These are phyloP conservation scores for Laticauda colubrina DNA, from an alignment of 2,113 vertebrate species.

Conservation along the genomic window DNA sequence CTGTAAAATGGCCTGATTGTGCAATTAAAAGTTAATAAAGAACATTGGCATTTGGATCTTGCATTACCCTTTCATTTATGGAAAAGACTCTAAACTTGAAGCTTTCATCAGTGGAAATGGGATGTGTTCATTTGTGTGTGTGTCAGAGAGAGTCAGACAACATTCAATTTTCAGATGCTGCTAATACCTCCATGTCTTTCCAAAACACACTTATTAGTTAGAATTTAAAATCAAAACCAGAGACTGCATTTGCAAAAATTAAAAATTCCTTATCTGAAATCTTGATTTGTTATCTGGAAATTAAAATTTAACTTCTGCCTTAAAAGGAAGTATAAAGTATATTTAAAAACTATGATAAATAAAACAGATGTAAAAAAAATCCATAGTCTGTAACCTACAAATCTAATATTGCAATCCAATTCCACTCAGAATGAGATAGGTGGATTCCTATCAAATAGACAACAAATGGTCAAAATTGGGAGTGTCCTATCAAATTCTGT, in stretches of 20 bases:
- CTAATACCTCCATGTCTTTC: neutral
- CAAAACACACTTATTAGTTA: neutral
- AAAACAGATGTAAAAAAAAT: neutral
- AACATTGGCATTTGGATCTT: neutral
- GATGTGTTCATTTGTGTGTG: neutral
- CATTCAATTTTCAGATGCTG: neutral
- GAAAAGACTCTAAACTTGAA: neutral
- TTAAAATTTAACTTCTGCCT: neutral
- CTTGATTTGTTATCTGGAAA: slow-evolving; percentile 3
- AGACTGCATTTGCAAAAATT: neutral
- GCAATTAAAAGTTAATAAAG: neutral
- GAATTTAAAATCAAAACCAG: neutral
- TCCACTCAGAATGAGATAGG: neutral
- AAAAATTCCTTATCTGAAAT: neutral
- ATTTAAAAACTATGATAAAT: neutral
- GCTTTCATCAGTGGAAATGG: neutral
- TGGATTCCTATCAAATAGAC: too few relatives aligned
- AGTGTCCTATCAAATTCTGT: too few relatives aligned
- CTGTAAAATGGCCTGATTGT: neutral
- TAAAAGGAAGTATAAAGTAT: fast-evolving
- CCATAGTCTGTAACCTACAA: neutral
- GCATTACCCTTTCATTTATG: neutral
- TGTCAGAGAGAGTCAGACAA: neutral
- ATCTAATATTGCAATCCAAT: neutral
- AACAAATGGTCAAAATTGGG: too few relatives aligned